Evolutionary conservation across 2,797 vertebrate genomes (phyloP).

Genomic region (Erpetoichthys calabaricus): DNA sequence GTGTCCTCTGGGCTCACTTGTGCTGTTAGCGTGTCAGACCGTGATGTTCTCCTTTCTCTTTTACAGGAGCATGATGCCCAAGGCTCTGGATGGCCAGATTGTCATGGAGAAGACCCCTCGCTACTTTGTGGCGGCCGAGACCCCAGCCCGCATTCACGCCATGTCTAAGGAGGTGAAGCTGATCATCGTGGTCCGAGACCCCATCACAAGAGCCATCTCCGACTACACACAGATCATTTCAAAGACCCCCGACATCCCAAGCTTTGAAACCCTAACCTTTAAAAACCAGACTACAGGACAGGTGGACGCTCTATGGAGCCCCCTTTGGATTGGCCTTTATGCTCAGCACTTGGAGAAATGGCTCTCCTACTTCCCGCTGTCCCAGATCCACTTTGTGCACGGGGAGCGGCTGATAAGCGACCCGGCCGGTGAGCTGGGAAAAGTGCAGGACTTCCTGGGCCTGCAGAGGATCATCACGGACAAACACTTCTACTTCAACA

Average conservation of each 20-base stretch:
- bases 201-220: slow-evolving; percentile 59
- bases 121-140: slow-evolving; percentile 59
- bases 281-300: slow-evolving; percentile 52
- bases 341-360: slow-evolving; percentile 62
- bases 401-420: slow-evolving; percentile 59
- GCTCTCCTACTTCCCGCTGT: slow-evolving; percentile 56
- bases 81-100: slow-evolving; percentile 59
- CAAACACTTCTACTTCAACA: slow-evolving; percentile 71
- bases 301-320: slow-evolving; percentile 59
- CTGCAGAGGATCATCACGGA: slow-evolving; percentile 61
- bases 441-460: slow-evolving; percentile 63
- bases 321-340: slow-evolving; percentile 62
- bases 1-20: too few species aligned
- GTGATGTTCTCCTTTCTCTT: background rate
- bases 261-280: slow-evolving; percentile 57
- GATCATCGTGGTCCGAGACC: slow-evolving; percentile 63
- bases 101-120: slow-evolving; percentile 69
- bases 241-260: slow-evolving; percentile 50
- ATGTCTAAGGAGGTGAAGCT: slow-evolving; percentile 59
- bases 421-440: slow-evolving; percentile 56
- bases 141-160: slow-evolving; percentile 48
- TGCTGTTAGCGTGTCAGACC: too few species aligned
- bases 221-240: slow-evolving; percentile 70
- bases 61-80: slow-evolving; percentile 61
- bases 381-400: slow-evolving; percentile 60